Evolutionary conservation across 2,797 vertebrate species (phyloP).

Genomic region (Pseudotriccus pelzelni): DNA sequence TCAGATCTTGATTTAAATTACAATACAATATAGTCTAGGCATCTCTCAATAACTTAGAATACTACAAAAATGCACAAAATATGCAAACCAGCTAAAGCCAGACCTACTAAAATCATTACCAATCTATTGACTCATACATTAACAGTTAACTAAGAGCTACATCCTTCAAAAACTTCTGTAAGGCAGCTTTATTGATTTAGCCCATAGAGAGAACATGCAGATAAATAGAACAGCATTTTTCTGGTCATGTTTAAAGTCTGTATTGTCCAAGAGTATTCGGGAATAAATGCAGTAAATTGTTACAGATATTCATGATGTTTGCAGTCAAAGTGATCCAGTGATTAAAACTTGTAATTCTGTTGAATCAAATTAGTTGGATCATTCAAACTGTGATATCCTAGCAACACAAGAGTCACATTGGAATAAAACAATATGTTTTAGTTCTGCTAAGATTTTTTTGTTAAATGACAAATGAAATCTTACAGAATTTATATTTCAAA

Average conservation of each 20-base stretch:
- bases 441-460: background rate
- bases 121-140: background rate
- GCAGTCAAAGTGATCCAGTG: background rate
- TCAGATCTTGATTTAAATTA: background rate
- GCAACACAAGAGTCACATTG: background rate
- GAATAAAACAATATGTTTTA: background rate
- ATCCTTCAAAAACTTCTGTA: background rate
- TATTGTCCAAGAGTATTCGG: background rate
- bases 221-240: background rate
- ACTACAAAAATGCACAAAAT: background rate
- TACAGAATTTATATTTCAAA: background rate
- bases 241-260: accelerated
- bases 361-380: background rate
- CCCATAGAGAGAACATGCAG: background rate
- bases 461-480: background rate
- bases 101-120: background rate
- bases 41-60: background rate
- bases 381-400: background rate
- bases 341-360: background rate
- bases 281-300: background rate
- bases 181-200: background rate
- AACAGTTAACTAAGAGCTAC: background rate
- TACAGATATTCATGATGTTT: background rate
- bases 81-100: background rate
- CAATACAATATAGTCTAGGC: background rate